These are phyloP conservation scores for Carpatolechia fugitivella DNA, from an alignment of 2,888 invertebrate species.

Conservation along the genomic window DNA sequence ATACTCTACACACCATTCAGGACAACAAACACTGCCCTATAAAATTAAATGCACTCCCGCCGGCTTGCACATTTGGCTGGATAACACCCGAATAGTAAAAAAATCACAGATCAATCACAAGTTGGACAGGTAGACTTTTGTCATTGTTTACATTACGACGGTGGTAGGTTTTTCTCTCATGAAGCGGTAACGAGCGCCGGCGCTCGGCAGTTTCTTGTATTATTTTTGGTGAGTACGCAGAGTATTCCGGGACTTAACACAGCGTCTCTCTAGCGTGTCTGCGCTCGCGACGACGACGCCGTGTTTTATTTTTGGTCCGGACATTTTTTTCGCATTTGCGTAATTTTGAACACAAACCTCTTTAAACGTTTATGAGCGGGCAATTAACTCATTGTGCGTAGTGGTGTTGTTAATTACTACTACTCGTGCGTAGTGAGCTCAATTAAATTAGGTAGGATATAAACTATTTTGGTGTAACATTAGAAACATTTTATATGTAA, in stretches of 20 bases:
- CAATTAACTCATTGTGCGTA: conserved; percentile 28
- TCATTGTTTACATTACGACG: conserved; percentile 34
- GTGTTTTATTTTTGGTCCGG: conserved; percentile 50
- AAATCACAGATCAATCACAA: too few relatives aligned
- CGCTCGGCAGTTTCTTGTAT: conserved; percentile 33
- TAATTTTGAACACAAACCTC: conserved; percentile 39
- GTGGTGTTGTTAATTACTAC: conserved; percentile 5
- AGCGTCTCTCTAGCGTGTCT: conserved; percentile 36
- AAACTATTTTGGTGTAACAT: conserved; percentile 20
- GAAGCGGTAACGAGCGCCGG: conserved; percentile 23
- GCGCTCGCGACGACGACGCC: conserved; percentile 29
- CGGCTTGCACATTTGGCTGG: background rate
- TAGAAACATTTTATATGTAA: conserved; percentile 29
- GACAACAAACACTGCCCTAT: conserved; percentile 14
- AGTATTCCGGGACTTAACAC: conserved; percentile 42
- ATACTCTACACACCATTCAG: conserved; percentile 20
- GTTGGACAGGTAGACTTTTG: background rate
- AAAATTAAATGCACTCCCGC: background rate
- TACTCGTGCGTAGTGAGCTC: conserved; percentile 11
- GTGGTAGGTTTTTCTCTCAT: conserved; percentile 19
- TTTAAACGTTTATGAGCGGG: conserved; percentile 34
- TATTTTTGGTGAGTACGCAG: conserved; percentile 40
- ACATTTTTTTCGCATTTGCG: conserved; percentile 43
- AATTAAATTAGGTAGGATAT: conserved; percentile 15
- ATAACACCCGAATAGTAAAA: background rate